These are phyloP conservation scores for Pharmacophagus antenor DNA, from an alignment of 2,888 invertebrate genomes.

Conservation along the genomic window DNA sequence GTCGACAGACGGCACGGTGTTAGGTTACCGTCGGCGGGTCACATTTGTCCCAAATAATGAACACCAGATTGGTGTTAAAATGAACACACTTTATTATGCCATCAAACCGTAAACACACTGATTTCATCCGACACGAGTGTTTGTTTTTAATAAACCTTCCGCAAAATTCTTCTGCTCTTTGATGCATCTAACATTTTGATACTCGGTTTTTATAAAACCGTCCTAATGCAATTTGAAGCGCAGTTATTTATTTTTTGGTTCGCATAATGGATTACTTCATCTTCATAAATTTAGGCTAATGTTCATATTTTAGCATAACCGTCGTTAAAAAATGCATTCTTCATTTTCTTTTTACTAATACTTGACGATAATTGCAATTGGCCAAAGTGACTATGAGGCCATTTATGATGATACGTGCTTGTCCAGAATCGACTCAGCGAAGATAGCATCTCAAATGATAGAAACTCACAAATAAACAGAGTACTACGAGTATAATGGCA, in stretches of 20 bases:
- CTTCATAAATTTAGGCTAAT: too few species aligned
- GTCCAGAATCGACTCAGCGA: too few species aligned
- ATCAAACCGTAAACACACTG: conserved; percentile 67
- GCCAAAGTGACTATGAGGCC: too few species aligned
- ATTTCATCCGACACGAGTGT: conserved; percentile 51
- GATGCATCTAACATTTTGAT: conserved; percentile 50
- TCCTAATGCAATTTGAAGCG: conserved; percentile 44
- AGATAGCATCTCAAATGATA: too few species aligned
- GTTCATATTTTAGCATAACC: too few species aligned
- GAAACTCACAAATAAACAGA: too few species aligned
- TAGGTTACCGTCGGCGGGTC: conserved; percentile 68
- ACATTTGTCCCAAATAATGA: conserved; percentile 78
- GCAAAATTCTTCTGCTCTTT: conserved; percentile 57
- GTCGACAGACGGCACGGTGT: conserved; percentile 71
- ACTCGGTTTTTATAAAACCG: conserved; percentile 41
- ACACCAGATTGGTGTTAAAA: conserved; percentile 79
- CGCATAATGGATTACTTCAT: conserved; percentile 51
- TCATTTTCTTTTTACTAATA: too few species aligned
- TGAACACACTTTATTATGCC: conserved; percentile 76
- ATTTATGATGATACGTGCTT: too few species aligned
- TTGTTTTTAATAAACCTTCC: conserved; percentile 72
- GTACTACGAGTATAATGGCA: too few species aligned
- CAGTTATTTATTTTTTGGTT: conserved; percentile 49
- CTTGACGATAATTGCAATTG: too few species aligned
- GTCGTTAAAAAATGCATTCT: too few species aligned